Base-by-base conservation (phyloP, 2,797 vertebrate species). In the Sebastes matsubarae region DNA sequence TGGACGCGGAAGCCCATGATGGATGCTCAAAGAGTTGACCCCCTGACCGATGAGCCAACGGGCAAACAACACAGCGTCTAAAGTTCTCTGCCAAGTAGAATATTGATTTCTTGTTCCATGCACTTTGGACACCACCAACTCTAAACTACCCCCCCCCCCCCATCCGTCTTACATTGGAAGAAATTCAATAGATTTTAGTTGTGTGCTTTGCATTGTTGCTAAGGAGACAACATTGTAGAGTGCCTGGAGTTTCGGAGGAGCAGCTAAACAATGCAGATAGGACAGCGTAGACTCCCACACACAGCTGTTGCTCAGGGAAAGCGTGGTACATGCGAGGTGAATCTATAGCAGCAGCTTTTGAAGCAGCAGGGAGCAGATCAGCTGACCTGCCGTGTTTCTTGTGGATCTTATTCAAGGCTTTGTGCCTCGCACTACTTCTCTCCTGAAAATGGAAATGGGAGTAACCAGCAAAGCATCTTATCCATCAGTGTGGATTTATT, bases 41-140 rank as follows among this genome's bases (percentile, higher is more conserved):
- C 77, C 12, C 1, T 87, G 93, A 93, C 95, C 92, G 68, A 80
- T 76, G 88, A 90, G 87, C 94, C 87, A 89, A 89, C 82, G 82
- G 92, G 92, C 92, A 92, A 91, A 95, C 92, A 94, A 89, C 86
- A 80, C 77, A 82, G 84, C 82, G 54, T 92, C 90, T 93, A 92
- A 94, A 92, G 89, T 94, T 90, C 91, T 93, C 90, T 94, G 94
- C 93, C 94, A 94, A 91, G 92, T 80, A 81, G 87, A 94, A 92
- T 96, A 96, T 96, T 93, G 95, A 96, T 96, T 95, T 94, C 73
- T 74, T 88, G 92, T 94, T 95, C 86, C 66, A 67, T 90, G 88
- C 88, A 89, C 74, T 91, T 89, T 92, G 89, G 88, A 91, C 82
- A 83, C 66, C 64, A 50, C 46, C 83, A 57, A 79, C 83, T 80